Base-by-base conservation (phyloP, 92 coral and sea anemone species). In the Porites divaricata region DNA sequence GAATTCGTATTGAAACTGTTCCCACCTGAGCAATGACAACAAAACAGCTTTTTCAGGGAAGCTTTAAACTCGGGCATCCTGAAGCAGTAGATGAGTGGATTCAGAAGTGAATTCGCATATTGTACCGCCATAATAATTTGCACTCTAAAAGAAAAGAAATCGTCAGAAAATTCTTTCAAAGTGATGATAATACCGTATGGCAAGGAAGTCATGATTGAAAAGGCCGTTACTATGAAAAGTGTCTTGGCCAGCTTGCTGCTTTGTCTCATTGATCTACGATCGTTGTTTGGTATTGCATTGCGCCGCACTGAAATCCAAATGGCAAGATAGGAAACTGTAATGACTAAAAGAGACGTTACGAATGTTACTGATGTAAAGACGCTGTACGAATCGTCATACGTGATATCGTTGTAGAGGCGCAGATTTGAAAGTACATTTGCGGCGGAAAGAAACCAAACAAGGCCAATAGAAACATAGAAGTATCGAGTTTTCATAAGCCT, bases 11-110 rank as follows among this genome's bases (percentile, higher is more conserved):
- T 4, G 16, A 54, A 54, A 11, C 3, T 11, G 16, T 0, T 54
- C 59, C 59, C 59, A 15, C 16, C 16, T 15, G 4, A 15, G 12
- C 57, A 9, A 20, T 57, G 50, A 48, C 59, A 25, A 50, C 76
- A 72, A 4, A 49, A 1, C 19, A 72, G 48, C 65, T 53, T 75
- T 75, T 56, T 75, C 51, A 54, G 66, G 13, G 79, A 5, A 9
- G 22, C 63, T 19, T 75, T 75, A 75, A 53, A 54, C 22, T 53
- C 51, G 19, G 79, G 65, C 79, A 75, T 75, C 51, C 59, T 75
- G 16, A 75, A 75, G 22, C 79, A 53, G 21, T 75, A 75, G 24
- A 75, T 65, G 16, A 53, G 51, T 25, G 65, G 65, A 58, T 75
- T 75, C 49, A 75, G 12, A 58, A 75, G 56, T 25, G 79, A 75